These are phyloP conservation scores for Labroides dimidiatus DNA, from an alignment of 2,797 vertebrate genomes.

Conservation along the genomic window DNA sequence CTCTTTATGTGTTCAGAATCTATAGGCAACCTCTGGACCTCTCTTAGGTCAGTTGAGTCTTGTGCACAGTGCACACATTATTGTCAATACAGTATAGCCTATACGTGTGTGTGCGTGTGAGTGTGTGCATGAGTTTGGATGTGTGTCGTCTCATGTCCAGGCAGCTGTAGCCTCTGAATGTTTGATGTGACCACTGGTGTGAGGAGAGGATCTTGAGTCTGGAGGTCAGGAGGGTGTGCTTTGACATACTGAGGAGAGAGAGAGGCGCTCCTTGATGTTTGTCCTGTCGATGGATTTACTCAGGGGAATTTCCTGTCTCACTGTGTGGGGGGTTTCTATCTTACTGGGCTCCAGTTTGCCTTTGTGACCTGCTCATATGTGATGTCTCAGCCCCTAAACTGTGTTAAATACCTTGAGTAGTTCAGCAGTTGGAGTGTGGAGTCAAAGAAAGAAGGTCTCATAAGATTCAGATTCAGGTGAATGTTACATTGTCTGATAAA, in stretches of 20 bases:
- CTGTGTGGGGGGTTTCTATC: conserved; percentile 39
- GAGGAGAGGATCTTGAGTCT: conserved; percentile 69
- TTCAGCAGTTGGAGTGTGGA: conserved; percentile 17
- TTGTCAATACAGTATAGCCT: conserved; percentile 13
- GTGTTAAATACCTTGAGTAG: conserved; percentile 38
- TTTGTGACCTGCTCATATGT: conserved; percentile 24
- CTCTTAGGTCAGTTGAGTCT: conserved; percentile 5
- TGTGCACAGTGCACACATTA: background rate
- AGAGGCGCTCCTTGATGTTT: conserved; percentile 78
- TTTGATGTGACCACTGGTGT: conserved; percentile 76
- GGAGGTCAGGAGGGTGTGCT: conserved; percentile 78
- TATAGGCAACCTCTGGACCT: background rate
- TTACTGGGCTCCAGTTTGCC: conserved; percentile 57
- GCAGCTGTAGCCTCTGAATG: conserved; percentile 64
- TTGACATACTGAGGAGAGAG: conserved; percentile 76
- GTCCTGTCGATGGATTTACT: conserved; percentile 77
- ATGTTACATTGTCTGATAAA: conserved; percentile 11
- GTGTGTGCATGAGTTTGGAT: conserved; percentile 14
- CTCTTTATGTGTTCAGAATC: background rate
- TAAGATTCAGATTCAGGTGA: conserved; percentile 7
- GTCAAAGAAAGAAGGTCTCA: background rate
- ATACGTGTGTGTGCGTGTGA: conserved; percentile 2
- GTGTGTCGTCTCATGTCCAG: conserved; percentile 48
- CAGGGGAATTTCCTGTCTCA: conserved; percentile 70
- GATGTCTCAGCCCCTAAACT: conserved; percentile 26